These are phyloP conservation scores for Pantherophis vulpinus DNA, from an alignment of 2,797 vertebrate species.

Conservation along the genomic window DNA sequence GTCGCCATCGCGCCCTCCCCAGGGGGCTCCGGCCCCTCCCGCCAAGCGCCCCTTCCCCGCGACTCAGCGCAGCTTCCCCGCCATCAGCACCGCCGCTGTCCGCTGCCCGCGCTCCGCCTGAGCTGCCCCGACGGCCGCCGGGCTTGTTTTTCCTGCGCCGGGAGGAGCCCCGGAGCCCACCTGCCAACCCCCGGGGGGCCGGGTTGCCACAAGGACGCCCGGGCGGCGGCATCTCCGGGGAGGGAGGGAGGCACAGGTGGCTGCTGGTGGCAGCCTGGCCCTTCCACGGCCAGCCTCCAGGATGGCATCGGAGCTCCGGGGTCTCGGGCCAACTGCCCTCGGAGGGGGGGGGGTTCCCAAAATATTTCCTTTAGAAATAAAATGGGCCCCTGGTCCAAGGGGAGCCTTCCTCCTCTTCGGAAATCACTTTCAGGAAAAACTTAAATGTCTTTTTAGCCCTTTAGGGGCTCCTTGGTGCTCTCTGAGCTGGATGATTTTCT, in stretches of 20 bases:
- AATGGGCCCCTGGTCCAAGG: fast-evolving
- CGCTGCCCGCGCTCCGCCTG: not conserved
- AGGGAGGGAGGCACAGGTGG: not conserved
- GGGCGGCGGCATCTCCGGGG: not conserved
- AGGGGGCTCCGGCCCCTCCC: not conserved
- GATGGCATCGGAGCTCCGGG: too few relatives aligned
- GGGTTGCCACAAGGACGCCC: not conserved
- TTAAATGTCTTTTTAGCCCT: too few relatives aligned
- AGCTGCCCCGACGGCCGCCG: not conserved
- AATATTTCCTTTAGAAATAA: not conserved
- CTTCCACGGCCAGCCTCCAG: not conserved
- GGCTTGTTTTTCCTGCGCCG: slow-evolving; percentile 1
- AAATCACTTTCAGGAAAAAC: not conserved
- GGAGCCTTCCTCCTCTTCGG: not conserved
- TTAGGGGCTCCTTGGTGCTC: too few relatives aligned
- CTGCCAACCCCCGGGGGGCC: not conserved
- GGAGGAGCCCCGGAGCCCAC: not conserved
- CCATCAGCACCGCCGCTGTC: not conserved
- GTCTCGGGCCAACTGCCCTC: not conserved
- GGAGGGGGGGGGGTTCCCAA: not conserved
- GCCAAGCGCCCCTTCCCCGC: not conserved
- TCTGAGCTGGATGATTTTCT: too few relatives aligned
- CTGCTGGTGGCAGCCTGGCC: not conserved
- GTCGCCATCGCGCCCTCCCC: not conserved
- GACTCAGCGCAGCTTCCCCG: fast-evolving